A percentile compares a stretch with the other conserved stretches of the same genome.
These are phyloP conservation scores for Holocentrus rufus DNA, from an alignment of 2,797 vertebrate genomes.

Conservation along the genomic window DNA sequence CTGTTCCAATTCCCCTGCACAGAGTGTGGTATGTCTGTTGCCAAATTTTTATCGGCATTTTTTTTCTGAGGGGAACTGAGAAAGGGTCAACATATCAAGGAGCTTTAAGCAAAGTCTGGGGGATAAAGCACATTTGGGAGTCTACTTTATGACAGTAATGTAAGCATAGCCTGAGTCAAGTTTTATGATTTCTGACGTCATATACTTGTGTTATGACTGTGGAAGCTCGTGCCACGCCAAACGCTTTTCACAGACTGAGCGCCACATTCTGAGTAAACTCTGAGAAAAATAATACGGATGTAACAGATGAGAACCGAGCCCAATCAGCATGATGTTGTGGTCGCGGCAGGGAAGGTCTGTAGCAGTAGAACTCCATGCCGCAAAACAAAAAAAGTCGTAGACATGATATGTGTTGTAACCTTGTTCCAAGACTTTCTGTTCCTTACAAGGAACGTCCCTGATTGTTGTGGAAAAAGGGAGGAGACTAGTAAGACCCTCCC, in stretches of 20 bases:
- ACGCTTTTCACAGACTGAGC: constrained; percentile 29
- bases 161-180: constrained; percentile 55
- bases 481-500: too few relatives aligned
- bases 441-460: too few relatives aligned
- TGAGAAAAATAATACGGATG: constrained; percentile 9
- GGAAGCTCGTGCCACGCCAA: constrained; percentile 30
- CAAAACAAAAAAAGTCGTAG: too few relatives aligned
- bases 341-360: too few relatives aligned
- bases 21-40: constrained; percentile 23
- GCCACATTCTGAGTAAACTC: constrained; percentile 9
- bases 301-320: background rate
- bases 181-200: constrained; percentile 74
- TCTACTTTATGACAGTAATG: constrained; percentile 69
- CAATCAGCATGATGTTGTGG: background rate
- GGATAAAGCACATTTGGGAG: constrained; percentile 62
- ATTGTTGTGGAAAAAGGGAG: too few relatives aligned
- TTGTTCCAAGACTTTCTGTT: too few relatives aligned
- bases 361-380: too few relatives aligned
- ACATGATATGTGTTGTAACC: too few relatives aligned
- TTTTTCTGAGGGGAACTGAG: constrained; percentile 27
- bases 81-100: constrained; percentile 55
- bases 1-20: constrained; percentile 23
- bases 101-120: constrained; percentile 44
- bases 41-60: constrained; percentile 48
- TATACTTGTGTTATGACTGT: constrained; percentile 54